Base-by-base conservation (phyloP, 2,797 vertebrate species). In the Tenualosa ilisha region DNA sequence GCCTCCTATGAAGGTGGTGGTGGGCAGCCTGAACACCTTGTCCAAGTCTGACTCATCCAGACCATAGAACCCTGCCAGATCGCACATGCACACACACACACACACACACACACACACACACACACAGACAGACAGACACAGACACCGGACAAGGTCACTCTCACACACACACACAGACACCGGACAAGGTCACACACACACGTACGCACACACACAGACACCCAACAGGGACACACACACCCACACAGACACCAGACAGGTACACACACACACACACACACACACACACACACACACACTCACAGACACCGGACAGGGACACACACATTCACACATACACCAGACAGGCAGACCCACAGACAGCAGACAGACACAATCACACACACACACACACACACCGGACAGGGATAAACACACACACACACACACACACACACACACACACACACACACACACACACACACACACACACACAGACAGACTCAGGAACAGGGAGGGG, bases 1-100 rank as follows among this genome's bases (percentile, higher is more conserved):
- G 20, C 97, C 98, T 0, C 98, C 98, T 43, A 99, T 99, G 94
- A 98, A 99, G 51, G 98, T 99, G 87, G 98, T 99, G 75, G 97
- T 99, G 81, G 98, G 98, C 88, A 99, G 94, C 26, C 95, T 97
- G 92, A 99, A 99, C 75, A 98, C 97, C 89, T 98, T 98, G 92
- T 99, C 98, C 31, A 99, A 95, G 90, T 98, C 97, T 0, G 97
- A 96, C 91, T 98, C 97, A 0, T 97, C 95, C 92, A 99, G 92
- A 24, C 97, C 97, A 0, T 99, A 99, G 94, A 99, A 99, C 59
- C 97, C 98, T 99, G 93, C 31, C 31, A 31, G 31, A 31, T 31
- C 31, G 31, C 31, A 31, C 31, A 31, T 31, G 31, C 31, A 31
- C 31, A 31, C 31, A 31, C 1, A 31, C 31, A 31, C 31, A 31